Evolutionary conservation across 2,113 vertebrate species (phyloP).

Genomic region (Hemiprocne comata): DNA sequence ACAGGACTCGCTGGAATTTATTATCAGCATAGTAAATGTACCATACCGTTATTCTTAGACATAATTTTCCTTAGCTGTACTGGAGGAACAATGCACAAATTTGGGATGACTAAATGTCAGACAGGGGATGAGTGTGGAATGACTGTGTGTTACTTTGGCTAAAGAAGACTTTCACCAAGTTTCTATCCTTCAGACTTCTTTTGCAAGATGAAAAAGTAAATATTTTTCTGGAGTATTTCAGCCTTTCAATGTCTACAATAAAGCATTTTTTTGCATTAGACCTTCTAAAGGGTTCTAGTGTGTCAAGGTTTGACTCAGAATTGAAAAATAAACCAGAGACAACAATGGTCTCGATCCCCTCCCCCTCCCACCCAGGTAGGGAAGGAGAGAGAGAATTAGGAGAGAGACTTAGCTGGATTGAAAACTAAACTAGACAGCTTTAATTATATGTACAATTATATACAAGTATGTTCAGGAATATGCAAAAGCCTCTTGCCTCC

Average conservation of each 20-base stretch:
- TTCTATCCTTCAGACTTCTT: neutral
- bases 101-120: neutral
- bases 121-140: neutral
- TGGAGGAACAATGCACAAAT: neutral
- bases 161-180: neutral
- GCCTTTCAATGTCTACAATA: neutral
- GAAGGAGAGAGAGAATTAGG: no score
- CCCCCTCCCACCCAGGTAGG: no score
- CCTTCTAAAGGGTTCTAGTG: neutral
- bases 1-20: neutral
- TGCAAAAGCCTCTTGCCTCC: no score
- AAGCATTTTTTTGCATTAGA: neutral
- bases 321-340: no score
- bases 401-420: no score
- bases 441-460: no score
- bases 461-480: no score
- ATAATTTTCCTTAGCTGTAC: neutral
- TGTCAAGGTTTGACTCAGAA: no score
- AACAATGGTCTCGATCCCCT: no score
- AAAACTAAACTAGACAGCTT: no score
- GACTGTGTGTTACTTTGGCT: neutral
- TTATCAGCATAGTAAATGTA: neutral
- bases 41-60: neutral
- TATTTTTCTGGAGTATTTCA: neutral
- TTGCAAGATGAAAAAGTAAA: neutral